Evolutionary conservation across 2,888 invertebrate genomes (phyloP), one percentile per base, ranked within the genome.

Genomic region (Synergus itoensis): DNA sequence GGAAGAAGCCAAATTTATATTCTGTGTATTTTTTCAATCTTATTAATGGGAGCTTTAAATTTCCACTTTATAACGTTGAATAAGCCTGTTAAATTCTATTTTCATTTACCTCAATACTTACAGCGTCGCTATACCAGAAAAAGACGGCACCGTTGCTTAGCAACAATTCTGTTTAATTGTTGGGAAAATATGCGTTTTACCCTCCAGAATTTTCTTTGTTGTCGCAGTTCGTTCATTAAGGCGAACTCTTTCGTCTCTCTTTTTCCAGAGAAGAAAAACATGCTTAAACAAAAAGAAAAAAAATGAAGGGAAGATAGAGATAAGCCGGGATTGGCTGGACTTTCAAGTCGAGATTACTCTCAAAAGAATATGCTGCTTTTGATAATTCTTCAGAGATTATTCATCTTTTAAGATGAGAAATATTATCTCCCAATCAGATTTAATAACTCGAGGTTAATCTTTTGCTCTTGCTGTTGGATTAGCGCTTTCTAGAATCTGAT

Each of bases 141-240:
- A 73, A n/a, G 73, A 73, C 36, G 40, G 53, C 53, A 36, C 11
- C 40, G 36, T 73, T 73, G 73, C 73, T 53, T 64, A 73, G 82
- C 79, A 83, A 84, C 81, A 83, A 83, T 84, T 82, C 83, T 81
- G 80, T 83, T 84, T 84, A 84, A 84, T 84, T 84, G 83, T 84
- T 83, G 76, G 82, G 79, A 83, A 84, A 84, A 83, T 84, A 82
- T 81, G 78, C 82, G 75, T 79, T 64, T 67, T 78, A 76, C 67
- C 65, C 76, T 67, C 78, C 65, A 60, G 76, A 40, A 73, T 73
- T 73, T 53, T 36, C 53, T 73, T 73, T 73, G 73, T 73, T 73
- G 73, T 73, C 73, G 40, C 53, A 73, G 53, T 73, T 73, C 73
- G 73, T 73, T 73, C 73, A 73, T 73, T 73, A 73, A 73, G 36